Evolutionary conservation across 2,888 invertebrate genomes (phyloP), one percentile per base, ranked within the genome.

Genomic region (Polymixis flavicincta): DNA sequence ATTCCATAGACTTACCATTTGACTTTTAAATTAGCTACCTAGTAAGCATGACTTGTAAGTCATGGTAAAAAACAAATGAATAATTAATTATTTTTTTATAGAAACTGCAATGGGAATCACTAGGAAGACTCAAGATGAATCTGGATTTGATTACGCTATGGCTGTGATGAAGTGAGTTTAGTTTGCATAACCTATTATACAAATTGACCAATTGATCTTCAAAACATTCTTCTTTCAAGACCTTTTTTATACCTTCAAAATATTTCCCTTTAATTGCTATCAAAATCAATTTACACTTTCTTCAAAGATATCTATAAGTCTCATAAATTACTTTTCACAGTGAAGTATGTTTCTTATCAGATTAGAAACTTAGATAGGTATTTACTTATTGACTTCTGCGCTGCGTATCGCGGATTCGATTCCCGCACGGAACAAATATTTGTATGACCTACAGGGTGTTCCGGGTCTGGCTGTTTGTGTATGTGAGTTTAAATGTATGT

Each of bases 51-150:
- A 83, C 80, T 75, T 28, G 69, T 52, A 42, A 74, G n/a, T 52
- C 25, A 42, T 1, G 22, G 1, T 42, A 45, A 32, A 5, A 48
- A 60, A 42, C 13, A 25, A 63, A 55, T 42, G 6, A 48, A 57
- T 67, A 7, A n/a, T 55, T 48, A 14, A 59, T 63, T 28, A 28
- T n/a, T 37, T 48, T 32, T 17, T 95, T 94, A 32, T 92, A 97
- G 98, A 98, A 95, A 98, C 98, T 22, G 98, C 98, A 0, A 98
- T 98, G 98, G 98, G 98, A 42, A 98, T 98, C 0, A 98, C 98
- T 74, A 98, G 97, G 90, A 97, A 97, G 85, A 97, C 97, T 57
- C 97, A 98, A 92, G 97, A 98, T 90, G 97, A 97, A 92, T 94
- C 97, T 88, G 98, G 98, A 70, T 98, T 97, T 89, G 98, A 98